These are phyloP conservation scores for Branchipolynoe longqiensis DNA, from an alignment of 2,888 invertebrate genomes.

Conservation along the genomic window DNA sequence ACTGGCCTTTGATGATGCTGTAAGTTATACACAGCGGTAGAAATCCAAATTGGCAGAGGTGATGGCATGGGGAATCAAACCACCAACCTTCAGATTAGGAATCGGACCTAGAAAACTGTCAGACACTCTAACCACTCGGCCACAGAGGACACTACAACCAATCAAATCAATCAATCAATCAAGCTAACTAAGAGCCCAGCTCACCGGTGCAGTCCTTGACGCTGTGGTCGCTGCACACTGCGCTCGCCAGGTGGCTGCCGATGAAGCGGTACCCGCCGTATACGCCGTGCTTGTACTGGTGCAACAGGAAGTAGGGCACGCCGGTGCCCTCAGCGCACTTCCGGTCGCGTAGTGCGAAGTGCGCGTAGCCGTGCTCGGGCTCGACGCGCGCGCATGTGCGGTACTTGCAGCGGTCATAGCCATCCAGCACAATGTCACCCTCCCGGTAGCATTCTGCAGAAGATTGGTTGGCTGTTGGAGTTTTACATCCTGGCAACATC, in stretches of 20 bases:
- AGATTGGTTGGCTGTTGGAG: too few species aligned
- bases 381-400: not conserved
- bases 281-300: slow-evolving; percentile 15
- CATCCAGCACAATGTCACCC: slow-evolving; percentile 23
- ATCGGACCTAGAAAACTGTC: too few species aligned
- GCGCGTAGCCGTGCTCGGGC: slow-evolving; percentile 29
- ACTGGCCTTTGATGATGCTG: too few species aligned
- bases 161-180: too few species aligned
- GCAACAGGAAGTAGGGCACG: slow-evolving; percentile 28
- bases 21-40: too few species aligned
- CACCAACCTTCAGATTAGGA: too few species aligned
- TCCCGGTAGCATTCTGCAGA: slow-evolving; percentile 38
- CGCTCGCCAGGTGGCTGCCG: slow-evolving; percentile 36
- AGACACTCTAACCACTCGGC: too few species aligned
- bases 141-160: too few species aligned
- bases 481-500: too few species aligned
- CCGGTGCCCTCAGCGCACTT: slow-evolving; percentile 38
- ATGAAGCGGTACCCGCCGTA: slow-evolving; percentile 42
- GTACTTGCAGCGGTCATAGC: slow-evolving; percentile 9
- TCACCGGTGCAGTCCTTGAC: slow-evolving; percentile 23
- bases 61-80: too few species aligned
- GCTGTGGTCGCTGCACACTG: slow-evolving; percentile 21
- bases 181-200: too few species aligned
- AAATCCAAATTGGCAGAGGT: too few species aligned
- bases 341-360: slow-evolving; percentile 17